Evolutionary conservation across 1,140 invertebrate genomes (phyloP).

Genomic region (Pseudomyrmex flavicornis): DNA sequence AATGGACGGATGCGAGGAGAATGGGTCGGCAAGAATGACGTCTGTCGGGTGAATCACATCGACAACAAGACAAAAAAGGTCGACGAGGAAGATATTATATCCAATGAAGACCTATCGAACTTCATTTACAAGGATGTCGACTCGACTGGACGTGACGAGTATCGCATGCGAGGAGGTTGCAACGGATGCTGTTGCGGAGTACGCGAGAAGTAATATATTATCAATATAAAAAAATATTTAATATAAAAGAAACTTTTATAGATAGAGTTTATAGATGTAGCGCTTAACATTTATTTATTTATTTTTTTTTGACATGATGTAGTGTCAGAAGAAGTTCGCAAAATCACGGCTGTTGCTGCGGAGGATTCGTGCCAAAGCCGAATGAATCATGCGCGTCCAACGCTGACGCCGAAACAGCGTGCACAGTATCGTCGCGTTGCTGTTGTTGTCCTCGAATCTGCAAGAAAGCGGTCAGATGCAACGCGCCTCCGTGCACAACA

Average conservation of each 20-base stretch:
- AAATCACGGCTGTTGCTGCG: conserved; percentile 16
- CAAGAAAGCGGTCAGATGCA: conserved; percentile 65
- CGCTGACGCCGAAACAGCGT: neutral
- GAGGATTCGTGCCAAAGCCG: neutral
- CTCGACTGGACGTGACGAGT: conserved; percentile 37
- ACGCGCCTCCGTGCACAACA: conserved; percentile 61
- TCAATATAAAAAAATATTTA: neutral
- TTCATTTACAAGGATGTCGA: neutral
- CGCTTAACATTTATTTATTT: neutral
- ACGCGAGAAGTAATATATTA: conserved; percentile 24
- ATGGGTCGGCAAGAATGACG: conserved; percentile 6
- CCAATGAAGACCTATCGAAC: conserved; percentile 42
- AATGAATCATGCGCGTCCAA: conserved; percentile 44
- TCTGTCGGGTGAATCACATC: conserved; percentile 8
- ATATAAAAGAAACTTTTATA: neutral
- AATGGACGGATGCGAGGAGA: neutral
- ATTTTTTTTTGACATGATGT: neutral
- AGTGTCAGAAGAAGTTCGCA: conserved; percentile 28
- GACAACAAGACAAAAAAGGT: conserved; percentile 43
- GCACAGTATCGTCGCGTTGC: conserved; percentile 49
- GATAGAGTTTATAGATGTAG: neutral
- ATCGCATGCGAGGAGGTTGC: conserved; percentile 75
- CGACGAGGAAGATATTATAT: conserved; percentile 59
- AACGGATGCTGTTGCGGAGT: conserved; percentile 71
- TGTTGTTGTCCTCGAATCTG: conserved; percentile 71